phyloP scores from a whole-genome alignment of 2,888 invertebrate species.

The Vannuccia rotundouncinata region DNA sequence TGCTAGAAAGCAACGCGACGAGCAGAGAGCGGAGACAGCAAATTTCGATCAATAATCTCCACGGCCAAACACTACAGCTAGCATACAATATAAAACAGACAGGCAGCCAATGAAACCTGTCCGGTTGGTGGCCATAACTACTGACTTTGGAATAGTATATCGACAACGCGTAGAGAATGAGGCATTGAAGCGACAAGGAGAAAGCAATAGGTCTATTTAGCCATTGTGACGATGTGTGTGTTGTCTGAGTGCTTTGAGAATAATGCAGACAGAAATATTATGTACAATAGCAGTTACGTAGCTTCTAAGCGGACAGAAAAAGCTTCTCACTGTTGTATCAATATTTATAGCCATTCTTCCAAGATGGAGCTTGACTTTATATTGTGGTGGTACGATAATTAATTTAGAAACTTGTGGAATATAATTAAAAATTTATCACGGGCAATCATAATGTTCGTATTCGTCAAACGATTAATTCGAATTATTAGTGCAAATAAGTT shows the following conservation, averaged over 20 bases:
- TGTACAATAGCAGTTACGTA: no score
- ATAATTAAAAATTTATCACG: no score
- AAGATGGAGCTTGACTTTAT: no score
- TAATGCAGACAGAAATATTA: no score
- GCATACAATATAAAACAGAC: neutral
- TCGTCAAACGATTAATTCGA: no score
- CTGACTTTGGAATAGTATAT: neutral
- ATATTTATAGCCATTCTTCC: no score
- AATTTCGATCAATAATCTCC: neutral
- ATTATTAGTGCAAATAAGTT: no score
- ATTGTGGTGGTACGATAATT: no score
- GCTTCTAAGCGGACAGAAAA: no score
- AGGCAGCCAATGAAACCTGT: neutral
- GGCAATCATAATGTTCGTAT: no score
- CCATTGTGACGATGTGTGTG: neutral
- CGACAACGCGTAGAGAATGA: neutral
- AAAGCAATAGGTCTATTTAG: neutral
- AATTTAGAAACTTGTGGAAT: no score
- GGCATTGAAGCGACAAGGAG: neutral
- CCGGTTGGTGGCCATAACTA: neutral
- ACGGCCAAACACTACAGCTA: neutral
- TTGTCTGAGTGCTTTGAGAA: neutral
- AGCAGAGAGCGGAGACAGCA: neutral
- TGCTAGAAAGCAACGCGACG: neutral
- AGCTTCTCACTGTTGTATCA: no score